Evolutionary conservation across 1,140 invertebrate genomes (phyloP).

Genomic region (Penaeus indicus): DNA sequence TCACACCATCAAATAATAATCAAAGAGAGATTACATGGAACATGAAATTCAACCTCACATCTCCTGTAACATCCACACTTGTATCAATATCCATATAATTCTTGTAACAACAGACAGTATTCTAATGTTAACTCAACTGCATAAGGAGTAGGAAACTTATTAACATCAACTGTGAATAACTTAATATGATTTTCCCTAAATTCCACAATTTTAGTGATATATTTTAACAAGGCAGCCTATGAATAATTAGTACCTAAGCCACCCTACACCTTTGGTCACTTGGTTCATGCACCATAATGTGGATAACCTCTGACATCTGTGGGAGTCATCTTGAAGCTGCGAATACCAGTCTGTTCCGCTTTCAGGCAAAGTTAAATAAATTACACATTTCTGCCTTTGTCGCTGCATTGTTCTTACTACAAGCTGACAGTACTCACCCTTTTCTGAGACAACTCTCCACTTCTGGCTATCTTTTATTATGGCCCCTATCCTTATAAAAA

Average conservation of each 20-base stretch:
- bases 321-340: background rate
- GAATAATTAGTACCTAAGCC: conserved; percentile 56
- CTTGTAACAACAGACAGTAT: conserved; percentile 59
- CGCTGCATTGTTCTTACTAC: background rate
- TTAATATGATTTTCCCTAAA: conserved; percentile 29
- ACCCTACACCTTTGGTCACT: conserved; percentile 58
- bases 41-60: conserved; percentile 47
- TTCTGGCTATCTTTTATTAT: too few relatives aligned
- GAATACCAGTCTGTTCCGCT: background rate
- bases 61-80: conserved; percentile 49
- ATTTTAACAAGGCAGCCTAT: conserved; percentile 56
- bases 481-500: too few relatives aligned
- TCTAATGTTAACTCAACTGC: conserved; percentile 57
- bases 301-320: background rate
- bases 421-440: background rate
- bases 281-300: conserved; percentile 57
- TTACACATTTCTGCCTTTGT: too few relatives aligned
- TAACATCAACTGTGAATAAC: conserved; percentile 36
- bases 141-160: conserved; percentile 30
- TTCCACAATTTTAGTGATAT: conserved; percentile 43
- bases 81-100: conserved; percentile 59
- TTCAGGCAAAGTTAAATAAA: too few relatives aligned
- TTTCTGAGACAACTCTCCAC: too few relatives aligned
- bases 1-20: conserved; percentile 54
- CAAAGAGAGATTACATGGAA: conserved; percentile 47